These are phyloP conservation scores for Griposia aprilina DNA, from an alignment of 2,888 invertebrate species.

Conservation along the genomic window DNA sequence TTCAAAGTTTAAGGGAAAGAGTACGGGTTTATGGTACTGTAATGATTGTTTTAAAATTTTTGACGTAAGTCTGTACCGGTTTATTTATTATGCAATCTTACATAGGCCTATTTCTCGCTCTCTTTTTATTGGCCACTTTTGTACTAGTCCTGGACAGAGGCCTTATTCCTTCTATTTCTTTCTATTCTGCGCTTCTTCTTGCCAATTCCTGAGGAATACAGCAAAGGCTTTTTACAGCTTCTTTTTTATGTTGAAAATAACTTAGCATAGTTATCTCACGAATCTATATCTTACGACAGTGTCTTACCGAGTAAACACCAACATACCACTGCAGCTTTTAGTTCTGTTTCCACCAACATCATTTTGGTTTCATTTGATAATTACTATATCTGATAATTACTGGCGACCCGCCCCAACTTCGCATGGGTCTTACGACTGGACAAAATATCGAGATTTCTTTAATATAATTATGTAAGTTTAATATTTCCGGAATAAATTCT, in stretches of 20 bases:
- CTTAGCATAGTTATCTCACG: neutral
- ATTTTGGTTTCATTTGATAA: too few species aligned
- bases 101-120: neutral
- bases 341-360: too few species aligned
- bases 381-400: too few species aligned
- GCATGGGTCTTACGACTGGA: too few species aligned
- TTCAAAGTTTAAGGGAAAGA: constrained; percentile 1
- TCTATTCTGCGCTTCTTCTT: neutral
- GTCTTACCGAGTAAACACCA: neutral
- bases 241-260: neutral
- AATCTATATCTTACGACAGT: neutral
- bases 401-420: too few species aligned
- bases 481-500: too few species aligned
- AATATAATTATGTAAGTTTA: too few species aligned
- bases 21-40: constrained; percentile 3
- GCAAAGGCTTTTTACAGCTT: neutral
- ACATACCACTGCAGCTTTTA: too few species aligned
- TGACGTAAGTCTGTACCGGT: neutral
- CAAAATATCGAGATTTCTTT: too few species aligned
- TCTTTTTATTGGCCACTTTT: neutral
- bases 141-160: neutral
- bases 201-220: neutral
- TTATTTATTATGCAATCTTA: neutral
- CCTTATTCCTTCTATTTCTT: neutral
- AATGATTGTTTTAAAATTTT: constrained; percentile 16